A percentile compares a stretch with the other conserved stretches of the same genome.
These are phyloP conservation scores for Chaetura pelagica DNA, from an alignment of 2,113 vertebrate genomes.

Conservation along the genomic window DNA sequence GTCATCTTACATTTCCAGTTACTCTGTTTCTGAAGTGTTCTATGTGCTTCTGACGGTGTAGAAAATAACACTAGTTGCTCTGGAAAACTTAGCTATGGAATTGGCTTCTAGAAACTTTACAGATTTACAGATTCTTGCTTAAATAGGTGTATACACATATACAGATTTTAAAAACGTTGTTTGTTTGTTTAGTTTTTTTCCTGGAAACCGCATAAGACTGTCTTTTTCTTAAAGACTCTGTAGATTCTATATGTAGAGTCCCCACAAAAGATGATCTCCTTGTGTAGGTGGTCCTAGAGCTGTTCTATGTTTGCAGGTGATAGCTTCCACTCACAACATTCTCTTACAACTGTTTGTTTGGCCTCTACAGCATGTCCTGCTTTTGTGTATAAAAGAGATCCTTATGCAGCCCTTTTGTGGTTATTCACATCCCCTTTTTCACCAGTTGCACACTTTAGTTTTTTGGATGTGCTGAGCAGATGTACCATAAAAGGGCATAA, in stretches of 20 bases:
- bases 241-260: neutral
- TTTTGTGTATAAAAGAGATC: neutral
- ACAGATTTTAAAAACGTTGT: neutral
- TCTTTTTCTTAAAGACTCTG: neutral
- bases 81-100: neutral
- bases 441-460: neutral
- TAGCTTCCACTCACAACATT: neutral
- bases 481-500: neutral
- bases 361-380: neutral
- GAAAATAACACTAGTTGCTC: neutral
- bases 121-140: neutral
- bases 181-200: too few relatives aligned
- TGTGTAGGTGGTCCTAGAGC: neutral
- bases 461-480: neutral
- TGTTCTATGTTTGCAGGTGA: neutral
- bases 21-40: neutral
- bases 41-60: accelerated
- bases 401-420: neutral
- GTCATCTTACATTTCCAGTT: neutral
- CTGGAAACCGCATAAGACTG: neutral
- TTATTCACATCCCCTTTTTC: neutral
- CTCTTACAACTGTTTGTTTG: neutral
- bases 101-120: neutral
- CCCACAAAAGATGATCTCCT: accelerated
- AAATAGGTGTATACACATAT: neutral